phyloP scores from a whole-genome alignment of 2,888 invertebrate species.

The Oegoconia quadripuncta region DNA sequence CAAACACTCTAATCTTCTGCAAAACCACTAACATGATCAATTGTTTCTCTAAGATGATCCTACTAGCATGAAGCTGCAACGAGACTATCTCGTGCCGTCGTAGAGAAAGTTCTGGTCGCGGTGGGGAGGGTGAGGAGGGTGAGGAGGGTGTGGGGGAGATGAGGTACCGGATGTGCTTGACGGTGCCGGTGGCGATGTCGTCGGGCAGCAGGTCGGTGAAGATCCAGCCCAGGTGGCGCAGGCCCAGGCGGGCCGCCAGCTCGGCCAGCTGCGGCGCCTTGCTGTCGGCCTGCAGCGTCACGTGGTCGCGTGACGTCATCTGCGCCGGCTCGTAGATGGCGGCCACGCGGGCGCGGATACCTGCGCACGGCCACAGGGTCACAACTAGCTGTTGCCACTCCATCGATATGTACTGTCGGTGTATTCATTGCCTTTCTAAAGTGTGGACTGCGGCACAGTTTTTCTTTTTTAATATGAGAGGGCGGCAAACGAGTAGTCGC shows the following conservation, averaged over 20 bases:
- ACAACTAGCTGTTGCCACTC: neutral
- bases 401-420: no score
- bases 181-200: conserved; percentile 91
- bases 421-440: no score
- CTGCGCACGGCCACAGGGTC: conserved; percentile 30
- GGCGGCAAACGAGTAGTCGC: no score
- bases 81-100: no score
- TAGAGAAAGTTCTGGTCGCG: no score
- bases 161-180: conserved; percentile 76
- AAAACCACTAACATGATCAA: no score
- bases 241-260: conserved; percentile 87
- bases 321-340: conserved; percentile 99
- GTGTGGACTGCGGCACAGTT: no score
- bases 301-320: conserved; percentile 86
- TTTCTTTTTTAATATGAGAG: no score
- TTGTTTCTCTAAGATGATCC: no score
- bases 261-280: conserved; percentile 84
- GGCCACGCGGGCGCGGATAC: conserved; percentile 91
- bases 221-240: conserved; percentile 95
- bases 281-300: conserved; percentile 81
- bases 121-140: no score
- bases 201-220: conserved; percentile 97
- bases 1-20: no score
- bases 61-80: no score
- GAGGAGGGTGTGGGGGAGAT: neutral